Percentiles rank a stretch among this genome's conserved stretches.
These are phyloP conservation scores for Serinus canaria DNA, from an alignment of 2,113 vertebrate species.

Conservation along the genomic window DNA sequence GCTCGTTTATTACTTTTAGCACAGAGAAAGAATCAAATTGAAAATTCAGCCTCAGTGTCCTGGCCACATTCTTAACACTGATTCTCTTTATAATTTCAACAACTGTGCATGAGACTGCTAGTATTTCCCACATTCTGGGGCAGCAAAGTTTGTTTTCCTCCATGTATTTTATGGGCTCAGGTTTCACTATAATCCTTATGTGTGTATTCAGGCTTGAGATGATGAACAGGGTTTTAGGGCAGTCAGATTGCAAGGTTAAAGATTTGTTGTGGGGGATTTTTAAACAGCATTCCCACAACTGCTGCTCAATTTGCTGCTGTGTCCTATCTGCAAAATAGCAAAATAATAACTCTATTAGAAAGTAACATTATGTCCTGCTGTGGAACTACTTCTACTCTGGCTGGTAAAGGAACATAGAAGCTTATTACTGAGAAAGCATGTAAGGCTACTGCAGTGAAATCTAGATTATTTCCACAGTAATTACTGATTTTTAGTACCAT, in stretches of 20 bases:
- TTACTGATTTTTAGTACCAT: conserved; percentile 3
- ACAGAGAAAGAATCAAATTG: background rate
- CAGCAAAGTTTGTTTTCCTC: background rate
- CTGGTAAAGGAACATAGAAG: background rate
- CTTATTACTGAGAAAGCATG: background rate
- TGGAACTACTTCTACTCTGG: background rate
- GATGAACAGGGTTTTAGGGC: background rate
- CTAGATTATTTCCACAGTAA: conserved; percentile 13
- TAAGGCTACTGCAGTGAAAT: background rate
- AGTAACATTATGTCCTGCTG: background rate
- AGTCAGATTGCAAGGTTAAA: background rate
- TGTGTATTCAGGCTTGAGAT: background rate
- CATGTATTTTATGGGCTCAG: background rate
- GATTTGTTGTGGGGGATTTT: background rate
- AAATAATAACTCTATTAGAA: background rate
- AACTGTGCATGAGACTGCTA: background rate
- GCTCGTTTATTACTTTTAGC: background rate
- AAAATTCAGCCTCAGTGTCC: background rate
- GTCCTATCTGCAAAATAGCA: background rate
- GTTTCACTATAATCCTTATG: background rate
- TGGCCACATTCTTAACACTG: background rate
- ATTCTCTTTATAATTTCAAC: background rate
- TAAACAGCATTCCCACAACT: background rate
- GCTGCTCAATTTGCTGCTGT: background rate
- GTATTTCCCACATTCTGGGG: background rate